Conservation (phyloP, 2,888 invertebrate species). For the Mythimna vitellina region DNA sequence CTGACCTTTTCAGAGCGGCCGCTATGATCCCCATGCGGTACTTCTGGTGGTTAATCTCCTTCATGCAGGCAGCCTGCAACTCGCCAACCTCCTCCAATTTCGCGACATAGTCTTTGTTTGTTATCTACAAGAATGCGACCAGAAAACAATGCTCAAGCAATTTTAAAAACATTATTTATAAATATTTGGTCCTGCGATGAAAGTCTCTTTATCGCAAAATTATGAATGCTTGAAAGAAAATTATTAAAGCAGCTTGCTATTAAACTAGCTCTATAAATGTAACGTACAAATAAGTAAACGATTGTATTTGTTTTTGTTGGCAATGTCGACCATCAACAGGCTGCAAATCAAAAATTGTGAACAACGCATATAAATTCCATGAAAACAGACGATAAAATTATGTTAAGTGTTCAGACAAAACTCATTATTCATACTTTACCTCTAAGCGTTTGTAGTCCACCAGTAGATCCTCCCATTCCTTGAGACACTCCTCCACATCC, state of each 20-base stretch:
- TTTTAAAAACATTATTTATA: not conserved
- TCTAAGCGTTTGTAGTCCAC: constrained; percentile 95
- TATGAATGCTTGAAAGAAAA: not conserved
- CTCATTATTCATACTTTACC: constrained; percentile 87
- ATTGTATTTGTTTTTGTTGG: constrained; percentile 4
- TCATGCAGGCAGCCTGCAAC: constrained; percentile 96
- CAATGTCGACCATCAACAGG: constrained; percentile 34
- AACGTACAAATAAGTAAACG: not conserved
- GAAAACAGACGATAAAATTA: constrained; percentile 54
- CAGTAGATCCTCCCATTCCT: constrained; percentile 95
- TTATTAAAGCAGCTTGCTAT: not conserved
- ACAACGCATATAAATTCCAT: constrained; percentile 40
- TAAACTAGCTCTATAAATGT: not conserved
- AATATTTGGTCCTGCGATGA: not conserved
- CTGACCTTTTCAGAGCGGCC: constrained; percentile 95
- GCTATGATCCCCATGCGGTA: constrained; percentile 96
- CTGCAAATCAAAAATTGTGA: constrained; percentile 23
- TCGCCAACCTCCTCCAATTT: constrained; percentile 96
- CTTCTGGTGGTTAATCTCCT: constrained; percentile 97
- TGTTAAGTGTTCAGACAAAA: constrained; percentile 38
- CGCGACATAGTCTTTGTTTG: constrained; percentile 95
- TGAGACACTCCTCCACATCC: constrained; percentile 92
- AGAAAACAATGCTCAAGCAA: constrained; percentile 22
- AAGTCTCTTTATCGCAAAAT: not conserved
- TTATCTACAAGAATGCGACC: constrained; percentile 87